phyloP scores from a whole-genome alignment of 2,113 vertebrate genomes.

The Neotragus pygmaeus region DNA sequence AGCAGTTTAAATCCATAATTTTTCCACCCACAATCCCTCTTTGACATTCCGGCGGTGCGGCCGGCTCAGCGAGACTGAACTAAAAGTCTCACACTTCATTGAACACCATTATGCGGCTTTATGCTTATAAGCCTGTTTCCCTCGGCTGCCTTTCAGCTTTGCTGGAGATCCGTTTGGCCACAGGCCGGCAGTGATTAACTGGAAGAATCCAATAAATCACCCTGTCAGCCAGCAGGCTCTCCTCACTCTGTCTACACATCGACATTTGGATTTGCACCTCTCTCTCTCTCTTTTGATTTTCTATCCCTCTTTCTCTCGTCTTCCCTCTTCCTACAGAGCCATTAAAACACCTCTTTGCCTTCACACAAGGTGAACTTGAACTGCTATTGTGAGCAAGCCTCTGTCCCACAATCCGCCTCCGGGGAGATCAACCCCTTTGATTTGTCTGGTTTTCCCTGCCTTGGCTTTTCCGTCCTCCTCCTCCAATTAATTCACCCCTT shows the following conservation, averaged over 20 bases:
- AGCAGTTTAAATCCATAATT: constrained; percentile 93
- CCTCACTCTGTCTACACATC: constrained; percentile 89
- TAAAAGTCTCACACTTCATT: constrained; percentile 98
- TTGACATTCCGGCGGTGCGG: constrained; percentile 89
- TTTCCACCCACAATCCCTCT: constrained; percentile 91
- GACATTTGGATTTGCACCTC: constrained; percentile 87
- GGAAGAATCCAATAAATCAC: constrained; percentile 98
- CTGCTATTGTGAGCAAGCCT: constrained; percentile 54
- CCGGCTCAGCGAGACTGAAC: constrained; percentile 94
- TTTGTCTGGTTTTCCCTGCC: constrained; percentile 42
- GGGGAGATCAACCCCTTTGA: constrained; percentile 62
- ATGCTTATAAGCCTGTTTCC: constrained; percentile 93
- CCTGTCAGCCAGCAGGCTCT: constrained; percentile 91
- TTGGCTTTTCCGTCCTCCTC: constrained; percentile 21
- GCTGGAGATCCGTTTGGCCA: constrained; percentile 92
- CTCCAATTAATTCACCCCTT: constrained; percentile 58
- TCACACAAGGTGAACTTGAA: constrained; percentile 81
- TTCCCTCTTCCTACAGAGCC: constrained; percentile 50
- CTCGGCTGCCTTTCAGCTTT: constrained; percentile 90
- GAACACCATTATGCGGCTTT: constrained; percentile 97
- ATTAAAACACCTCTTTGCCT: constrained; percentile 66
- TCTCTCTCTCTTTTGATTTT: constrained; percentile 49
- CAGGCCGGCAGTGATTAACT: constrained; percentile 93
- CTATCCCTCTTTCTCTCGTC: constrained; percentile 34
- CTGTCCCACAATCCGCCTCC: constrained; percentile 41